Evolutionary conservation across 2,888 invertebrate genomes (phyloP), one percentile per base, ranked within the genome.

Genomic region (Troides aeacus): DNA sequence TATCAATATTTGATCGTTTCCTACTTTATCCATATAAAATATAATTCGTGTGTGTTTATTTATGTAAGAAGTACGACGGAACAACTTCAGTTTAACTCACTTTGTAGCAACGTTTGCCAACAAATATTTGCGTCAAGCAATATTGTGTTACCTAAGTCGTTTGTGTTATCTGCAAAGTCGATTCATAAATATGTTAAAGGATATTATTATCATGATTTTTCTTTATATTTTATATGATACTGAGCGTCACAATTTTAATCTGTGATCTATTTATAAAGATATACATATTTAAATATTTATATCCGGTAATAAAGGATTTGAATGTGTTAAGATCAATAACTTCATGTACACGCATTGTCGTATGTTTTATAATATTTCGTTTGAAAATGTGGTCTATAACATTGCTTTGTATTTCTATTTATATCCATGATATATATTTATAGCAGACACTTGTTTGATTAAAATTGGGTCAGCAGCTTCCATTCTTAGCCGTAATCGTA

Each of bases 91-190:
- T 46, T 63, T 62, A 63, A 63, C 42, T 59, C 57, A 64, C 53
- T 59, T 60, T 58, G 57, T 60, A 58, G 66, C 46, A 30, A 23
- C 60, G 63, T 70, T 66, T 66, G 63, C 59, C 46, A 59, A 53
- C 70, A 70, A 70, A 70, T 70, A 70, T 70, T 70, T 63, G 63
- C 59, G 63, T 56, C 46, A 10, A 66, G 69, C 66, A 70, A 70
- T 70, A 70, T 66, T 66, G 56, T 63, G 53, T 60, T 60, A 70
- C 63, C 23, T 56, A 60, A 66, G 50, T 53, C 53, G 53, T 53
- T n/a, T 53, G 53, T 53, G n/a, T 64, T 69, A 61, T 64, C 60
- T 69, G 23, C 59, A 36, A 53, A 50, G 46, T 68, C 30, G 53
- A 46, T 46, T 2, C 15, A 46, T 6, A n/a, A 17, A 53, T 53